Percentiles rank a stretch among this genome's conserved stretches.
phyloP scores from a whole-genome alignment of 2,888 invertebrate genomes.

The Rotaria magnacalcarata region DNA sequence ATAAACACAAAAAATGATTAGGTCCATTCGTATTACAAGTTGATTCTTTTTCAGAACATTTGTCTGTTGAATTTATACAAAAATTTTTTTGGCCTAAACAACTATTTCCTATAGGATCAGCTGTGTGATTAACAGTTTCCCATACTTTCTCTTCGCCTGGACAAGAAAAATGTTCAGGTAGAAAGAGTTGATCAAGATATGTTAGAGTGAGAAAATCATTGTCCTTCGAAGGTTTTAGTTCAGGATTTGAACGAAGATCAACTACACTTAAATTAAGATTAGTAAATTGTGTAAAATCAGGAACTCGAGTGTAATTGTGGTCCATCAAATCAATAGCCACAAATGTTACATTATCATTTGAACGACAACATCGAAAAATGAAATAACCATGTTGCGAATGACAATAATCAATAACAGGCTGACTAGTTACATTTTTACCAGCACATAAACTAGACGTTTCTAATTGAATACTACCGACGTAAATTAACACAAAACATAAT shows the following conservation, averaged over 20 bases:
- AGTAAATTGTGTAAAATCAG: background rate
- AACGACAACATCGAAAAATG: background rate
- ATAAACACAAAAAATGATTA: conserved; percentile 50
- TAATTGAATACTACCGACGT: background rate
- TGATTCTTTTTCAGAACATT: conserved; percentile 47
- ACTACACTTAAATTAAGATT: background rate
- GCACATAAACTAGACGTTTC: background rate
- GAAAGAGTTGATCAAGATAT: background rate
- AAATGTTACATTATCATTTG: background rate
- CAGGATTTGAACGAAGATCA: background rate
- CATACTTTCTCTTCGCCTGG: background rate
- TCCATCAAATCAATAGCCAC: background rate
- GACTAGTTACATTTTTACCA: background rate
- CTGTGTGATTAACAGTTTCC: background rate
- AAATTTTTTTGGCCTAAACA: background rate
- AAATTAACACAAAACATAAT: background rate
- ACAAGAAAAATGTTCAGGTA: background rate
- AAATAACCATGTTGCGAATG: background rate
- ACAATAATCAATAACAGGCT: background rate
- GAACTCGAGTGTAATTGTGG: background rate
- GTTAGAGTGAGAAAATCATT: background rate
- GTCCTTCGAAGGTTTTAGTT: background rate
- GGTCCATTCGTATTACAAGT: conserved; percentile 50
- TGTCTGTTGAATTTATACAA: background rate
- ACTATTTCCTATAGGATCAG: background rate